Conservation (phyloP, 2,797 vertebrate species). For the Nannoperca australis region DNA sequence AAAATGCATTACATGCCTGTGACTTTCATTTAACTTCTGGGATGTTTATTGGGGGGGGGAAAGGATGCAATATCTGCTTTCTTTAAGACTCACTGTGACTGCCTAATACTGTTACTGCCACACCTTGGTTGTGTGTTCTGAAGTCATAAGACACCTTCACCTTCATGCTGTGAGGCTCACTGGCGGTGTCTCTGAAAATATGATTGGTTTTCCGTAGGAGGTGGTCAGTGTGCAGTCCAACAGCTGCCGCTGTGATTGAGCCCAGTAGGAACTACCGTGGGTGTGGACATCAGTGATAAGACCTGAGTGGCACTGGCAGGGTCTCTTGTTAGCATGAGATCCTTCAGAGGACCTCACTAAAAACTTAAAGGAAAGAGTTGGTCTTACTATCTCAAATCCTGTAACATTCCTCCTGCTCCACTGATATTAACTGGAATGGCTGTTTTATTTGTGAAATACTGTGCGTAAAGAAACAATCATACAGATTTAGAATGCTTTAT, state of each 20-base stretch:
- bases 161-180: slow-evolving; percentile 57
- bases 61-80: slow-evolving; percentile 20
- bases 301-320: slow-evolving; percentile 37
- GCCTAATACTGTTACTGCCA: slow-evolving; percentile 41
- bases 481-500: not conserved
- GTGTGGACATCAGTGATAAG: slow-evolving; percentile 65
- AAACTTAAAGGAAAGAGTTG: slow-evolving; percentile 36
- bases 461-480: not conserved
- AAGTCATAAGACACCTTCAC: slow-evolving; percentile 64
- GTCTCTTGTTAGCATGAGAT: slow-evolving; percentile 53
- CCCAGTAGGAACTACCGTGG: slow-evolving; percentile 61
- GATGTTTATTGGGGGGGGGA: slow-evolving; percentile 19
- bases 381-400: slow-evolving; percentile 20
- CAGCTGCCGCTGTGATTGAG: slow-evolving; percentile 72
- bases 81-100: slow-evolving; percentile 15
- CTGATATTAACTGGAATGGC: not conserved
- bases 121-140: slow-evolving; percentile 39
- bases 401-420: not conserved
- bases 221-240: slow-evolving; percentile 58
- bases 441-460: slow-evolving; percentile 5
- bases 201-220: slow-evolving; percentile 79
- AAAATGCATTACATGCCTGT: slow-evolving; percentile 3
- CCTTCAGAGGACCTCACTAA: slow-evolving; percentile 25
- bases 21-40: slow-evolving; percentile 42
- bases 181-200: slow-evolving; percentile 58